A percentile compares a stretch with the other conserved stretches of the same genome.
These are phyloP conservation scores for Florisuga fusca DNA, from an alignment of 2,797 vertebrate species.

Conservation along the genomic window DNA sequence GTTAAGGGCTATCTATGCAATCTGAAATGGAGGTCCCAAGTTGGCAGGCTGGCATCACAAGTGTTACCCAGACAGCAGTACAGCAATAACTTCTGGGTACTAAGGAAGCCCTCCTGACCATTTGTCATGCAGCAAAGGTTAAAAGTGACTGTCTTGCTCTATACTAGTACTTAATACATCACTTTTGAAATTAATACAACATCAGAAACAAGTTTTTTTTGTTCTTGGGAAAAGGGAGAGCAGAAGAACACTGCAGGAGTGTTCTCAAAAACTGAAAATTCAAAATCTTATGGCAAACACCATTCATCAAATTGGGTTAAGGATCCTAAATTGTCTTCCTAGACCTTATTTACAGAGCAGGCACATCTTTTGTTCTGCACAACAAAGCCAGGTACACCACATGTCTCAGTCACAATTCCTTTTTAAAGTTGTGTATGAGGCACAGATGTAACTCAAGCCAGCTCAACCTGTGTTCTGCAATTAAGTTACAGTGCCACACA, in stretches of 20 bases:
- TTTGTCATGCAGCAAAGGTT: background rate
- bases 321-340: background rate
- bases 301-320: background rate
- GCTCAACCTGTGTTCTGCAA: background rate
- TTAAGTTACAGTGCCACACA: fast-evolving
- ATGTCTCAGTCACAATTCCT: background rate
- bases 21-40: background rate
- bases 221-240: fast-evolving
- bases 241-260: background rate
- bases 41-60: background rate
- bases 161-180: background rate
- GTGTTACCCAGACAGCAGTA: background rate
- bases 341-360: background rate
- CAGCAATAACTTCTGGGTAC: background rate
- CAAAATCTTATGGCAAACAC: background rate
- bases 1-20: background rate
- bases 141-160: background rate
- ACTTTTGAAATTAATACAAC: background rate
- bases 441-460: background rate
- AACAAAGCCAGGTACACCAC: background rate
- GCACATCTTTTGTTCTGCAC: background rate
- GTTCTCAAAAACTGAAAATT: background rate
- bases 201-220: background rate
- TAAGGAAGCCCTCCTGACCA: background rate
- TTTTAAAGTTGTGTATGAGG: background rate